Conservation (phyloP, 2,888 invertebrate genomes). For the Pomacea canaliculata region DNA sequence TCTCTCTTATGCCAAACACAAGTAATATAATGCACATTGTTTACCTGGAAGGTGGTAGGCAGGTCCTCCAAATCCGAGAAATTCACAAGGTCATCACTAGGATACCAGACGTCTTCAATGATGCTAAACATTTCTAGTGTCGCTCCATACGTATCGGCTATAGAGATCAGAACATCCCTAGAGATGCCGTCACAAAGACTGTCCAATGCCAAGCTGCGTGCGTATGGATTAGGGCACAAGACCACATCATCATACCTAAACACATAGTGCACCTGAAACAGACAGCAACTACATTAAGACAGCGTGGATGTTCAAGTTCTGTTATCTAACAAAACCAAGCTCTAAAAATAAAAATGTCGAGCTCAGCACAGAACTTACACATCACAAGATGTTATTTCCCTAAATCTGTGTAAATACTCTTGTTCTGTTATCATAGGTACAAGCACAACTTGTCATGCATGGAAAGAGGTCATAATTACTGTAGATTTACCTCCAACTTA, state of each 20-base stretch:
- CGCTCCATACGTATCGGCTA: conserved; percentile 28
- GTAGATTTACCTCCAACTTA: no score
- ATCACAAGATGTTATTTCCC: no score
- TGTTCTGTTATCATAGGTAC: no score
- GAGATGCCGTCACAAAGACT: conserved; percentile 31
- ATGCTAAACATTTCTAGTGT: no score
- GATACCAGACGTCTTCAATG: no score
- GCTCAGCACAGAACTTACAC: conserved; percentile 22
- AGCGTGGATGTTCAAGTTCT: background rate
- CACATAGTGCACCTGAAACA: conserved; percentile 31
- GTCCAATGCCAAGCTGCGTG: conserved; percentile 28
- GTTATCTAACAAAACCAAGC: background rate
- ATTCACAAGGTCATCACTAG: background rate
- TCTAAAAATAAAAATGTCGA: conserved; percentile 19
- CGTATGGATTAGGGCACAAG: conserved; percentile 29
- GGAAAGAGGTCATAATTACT: no score
- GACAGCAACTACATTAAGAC: background rate
- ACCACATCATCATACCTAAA: conserved; percentile 26
- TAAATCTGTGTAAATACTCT: no score
- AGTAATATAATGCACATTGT: no score
- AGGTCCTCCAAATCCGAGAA: conserved; percentile 31
- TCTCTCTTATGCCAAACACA: no score
- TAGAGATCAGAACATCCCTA: conserved; percentile 15
- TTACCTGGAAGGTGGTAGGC: conserved; percentile 24
- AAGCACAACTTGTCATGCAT: no score